A percentile compares a stretch with the other conserved stretches of the same genome.
Conservation (phyloP, 2,888 invertebrate species). For the Opisthograptis luteolata region DNA sequence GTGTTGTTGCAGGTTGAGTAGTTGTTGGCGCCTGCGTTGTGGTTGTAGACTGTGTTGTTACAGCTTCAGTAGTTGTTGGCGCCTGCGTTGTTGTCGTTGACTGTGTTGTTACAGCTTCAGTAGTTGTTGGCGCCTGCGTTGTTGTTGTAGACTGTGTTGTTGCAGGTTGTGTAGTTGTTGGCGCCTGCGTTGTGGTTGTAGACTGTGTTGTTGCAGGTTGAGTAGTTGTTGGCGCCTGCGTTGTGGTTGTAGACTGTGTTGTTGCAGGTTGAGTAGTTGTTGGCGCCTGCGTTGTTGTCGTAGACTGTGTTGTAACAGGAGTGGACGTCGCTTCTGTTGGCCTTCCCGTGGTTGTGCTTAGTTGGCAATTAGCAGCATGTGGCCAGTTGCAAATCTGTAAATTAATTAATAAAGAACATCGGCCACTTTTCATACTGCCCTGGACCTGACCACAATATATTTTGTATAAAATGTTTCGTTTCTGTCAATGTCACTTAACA, state of each 20-base stretch:
- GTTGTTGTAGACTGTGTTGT: constrained; percentile 9
- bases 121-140: constrained; percentile 10
- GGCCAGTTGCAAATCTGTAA: constrained; percentile 27
- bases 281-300: constrained; percentile 1
- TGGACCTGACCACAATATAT: too few relatives aligned
- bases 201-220: constrained; percentile 9
- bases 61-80: constrained; percentile 5
- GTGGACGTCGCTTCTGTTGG: constrained; percentile 12
- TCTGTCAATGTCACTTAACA: too few relatives aligned
- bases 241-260: constrained; percentile 7
- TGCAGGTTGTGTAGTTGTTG: neutral
- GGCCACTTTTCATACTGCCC: too few relatives aligned
- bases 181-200: constrained; percentile 1
- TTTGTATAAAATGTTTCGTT: too few relatives aligned
- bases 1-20: neutral
- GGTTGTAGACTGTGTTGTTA: too few relatives aligned
- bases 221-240: constrained; percentile 4
- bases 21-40: too few relatives aligned
- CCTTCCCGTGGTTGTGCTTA: neutral
- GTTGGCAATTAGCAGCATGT: constrained; percentile 10
- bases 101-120: neutral
- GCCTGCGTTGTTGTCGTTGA: constrained; percentile 7
- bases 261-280: constrained; percentile 6
- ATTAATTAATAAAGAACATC: constrained; percentile 13
- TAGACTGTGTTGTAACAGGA: constrained; percentile 2